A percentile compares a stretch with the other conserved stretches of the same genome.
Conservation (phyloP, 2,888 invertebrate genomes). For the Perdita meconis region DNA sequence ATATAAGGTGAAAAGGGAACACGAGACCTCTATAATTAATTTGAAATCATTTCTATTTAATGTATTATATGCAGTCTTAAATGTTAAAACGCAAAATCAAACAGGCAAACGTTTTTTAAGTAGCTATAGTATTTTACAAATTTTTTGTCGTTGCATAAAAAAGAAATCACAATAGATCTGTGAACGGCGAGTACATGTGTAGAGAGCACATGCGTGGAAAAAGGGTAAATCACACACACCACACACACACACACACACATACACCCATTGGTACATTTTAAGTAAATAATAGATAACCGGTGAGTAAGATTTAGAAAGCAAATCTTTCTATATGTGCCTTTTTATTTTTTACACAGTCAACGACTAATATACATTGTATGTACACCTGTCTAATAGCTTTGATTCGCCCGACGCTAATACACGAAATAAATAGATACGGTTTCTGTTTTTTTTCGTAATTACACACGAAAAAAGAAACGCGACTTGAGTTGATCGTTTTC, state of each 20-base stretch:
- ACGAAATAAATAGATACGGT: slow-evolving; percentile 31
- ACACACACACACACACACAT: too few relatives aligned
- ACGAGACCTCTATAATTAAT: slow-evolving; percentile 57
- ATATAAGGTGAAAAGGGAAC: slow-evolving; percentile 60
- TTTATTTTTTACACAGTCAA: slow-evolving; percentile 59
- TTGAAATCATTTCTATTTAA: slow-evolving; percentile 68
- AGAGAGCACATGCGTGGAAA: slow-evolving; percentile 67
- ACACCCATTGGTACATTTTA: slow-evolving; percentile 48
- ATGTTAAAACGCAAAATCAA: slow-evolving; percentile 69
- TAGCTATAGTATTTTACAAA: slow-evolving; percentile 67
- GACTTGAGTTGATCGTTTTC: slow-evolving; percentile 43
- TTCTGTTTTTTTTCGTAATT: background rate
- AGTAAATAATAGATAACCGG: slow-evolving; percentile 46
- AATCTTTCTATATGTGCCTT: slow-evolving; percentile 61
- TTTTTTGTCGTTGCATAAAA: slow-evolving; percentile 73
- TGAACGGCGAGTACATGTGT: slow-evolving; percentile 70
- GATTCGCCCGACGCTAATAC: slow-evolving; percentile 36
- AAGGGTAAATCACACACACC: too few relatives aligned
- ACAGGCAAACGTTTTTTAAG: slow-evolving; percentile 66
- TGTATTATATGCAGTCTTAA: slow-evolving; percentile 67
- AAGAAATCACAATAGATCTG: slow-evolving; percentile 71
- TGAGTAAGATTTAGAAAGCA: slow-evolving; percentile 55
- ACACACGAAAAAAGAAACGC: slow-evolving; percentile 37
- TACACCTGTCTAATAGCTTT: slow-evolving; percentile 47
- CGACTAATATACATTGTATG: slow-evolving; percentile 51